A percentile compares a stretch with the other conserved stretches of the same genome.
Conservation (phyloP, 2,113 vertebrate genomes). For the Phaetusa simplex region DNA sequence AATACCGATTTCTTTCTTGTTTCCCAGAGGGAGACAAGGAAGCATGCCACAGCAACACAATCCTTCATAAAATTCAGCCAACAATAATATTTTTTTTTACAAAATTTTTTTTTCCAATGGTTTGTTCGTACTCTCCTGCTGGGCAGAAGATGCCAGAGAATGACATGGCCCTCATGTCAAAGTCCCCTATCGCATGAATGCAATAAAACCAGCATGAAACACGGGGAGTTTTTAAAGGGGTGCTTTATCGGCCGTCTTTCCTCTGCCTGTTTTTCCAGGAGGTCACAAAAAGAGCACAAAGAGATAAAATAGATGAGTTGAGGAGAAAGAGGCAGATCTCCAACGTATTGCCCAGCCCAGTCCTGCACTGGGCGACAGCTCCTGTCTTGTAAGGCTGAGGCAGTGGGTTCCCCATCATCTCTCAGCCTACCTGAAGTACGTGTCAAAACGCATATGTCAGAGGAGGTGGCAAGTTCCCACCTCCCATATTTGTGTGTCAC, state of each 20-base stretch:
- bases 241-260: not conserved
- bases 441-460: not conserved
- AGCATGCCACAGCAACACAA: not conserved
- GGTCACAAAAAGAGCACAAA: not conserved
- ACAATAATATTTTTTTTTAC: conserved; percentile 35
- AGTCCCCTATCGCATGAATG: not conserved
- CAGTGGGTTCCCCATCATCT: not conserved
- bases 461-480: not conserved
- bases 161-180: not conserved
- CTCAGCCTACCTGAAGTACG: not conserved
- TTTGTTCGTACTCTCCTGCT: conserved; percentile 1
- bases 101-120: conserved; percentile 4
- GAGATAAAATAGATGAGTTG: not conserved
- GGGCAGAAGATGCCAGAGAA: conserved; percentile 22
- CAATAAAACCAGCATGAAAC: conserved; percentile 24
- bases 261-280: conserved; percentile 1
- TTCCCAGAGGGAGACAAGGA: conserved; percentile 20
- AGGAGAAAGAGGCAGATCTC: not conserved
- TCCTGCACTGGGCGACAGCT: not conserved
- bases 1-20: not conserved
- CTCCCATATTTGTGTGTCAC: accelerated
- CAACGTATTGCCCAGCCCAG: not conserved
- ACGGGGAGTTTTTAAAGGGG: not conserved
- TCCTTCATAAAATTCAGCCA: conserved; percentile 43
- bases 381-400: not conserved